Evolutionary conservation across 2,797 vertebrate species (phyloP), one percentile per base, ranked within the genome.

Genomic region (Austrolebias charrua): DNA sequence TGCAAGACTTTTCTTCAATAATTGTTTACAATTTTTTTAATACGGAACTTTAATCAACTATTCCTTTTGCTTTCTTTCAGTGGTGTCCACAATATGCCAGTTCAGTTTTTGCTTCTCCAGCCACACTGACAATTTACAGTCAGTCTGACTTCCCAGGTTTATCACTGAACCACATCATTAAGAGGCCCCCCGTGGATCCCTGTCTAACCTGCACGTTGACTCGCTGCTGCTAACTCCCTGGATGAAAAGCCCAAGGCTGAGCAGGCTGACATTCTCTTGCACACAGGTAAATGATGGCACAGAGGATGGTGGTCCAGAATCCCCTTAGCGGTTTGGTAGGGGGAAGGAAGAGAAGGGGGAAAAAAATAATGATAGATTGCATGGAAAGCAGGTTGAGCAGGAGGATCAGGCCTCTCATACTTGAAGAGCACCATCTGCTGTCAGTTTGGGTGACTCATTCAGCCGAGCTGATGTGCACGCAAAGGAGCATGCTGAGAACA

Each of bases 351-450:
- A 78, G 71, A 71, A 78, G 76, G n/a, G n/a, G n/a, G 75, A 64
- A 88, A 84, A 90, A 90, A 90, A 90, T 85, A 81, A 90, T 91
- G 92, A 92, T 90, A 84, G 87, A 92, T 92, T 86, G 84, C 78
- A 75, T 44, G 52, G 81, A 77, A 89, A 85, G 79, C 33, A 62
- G 69, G 79, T 80, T 71, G 78, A 81, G 78, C 18, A 50, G 73
- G 80, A 44, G 74, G 73, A 89, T 79, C 84, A 74, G 83, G 84
- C 79, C 80, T 88, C 85, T 86, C 49, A 44, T 91, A 89, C 92
- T 90, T 89, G 76, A 88, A 94, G 90, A 94, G 92, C 92, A 92
- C 93, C 93, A 93, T 92, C 93, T 93, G 88, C 91, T 93, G 93
- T 91, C 89, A 89, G 89, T 80, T 89, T 54, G 51, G 77, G 85